Conservation (phyloP, 2,797 vertebrate species). For the Dromococcyx pavoninus region DNA sequence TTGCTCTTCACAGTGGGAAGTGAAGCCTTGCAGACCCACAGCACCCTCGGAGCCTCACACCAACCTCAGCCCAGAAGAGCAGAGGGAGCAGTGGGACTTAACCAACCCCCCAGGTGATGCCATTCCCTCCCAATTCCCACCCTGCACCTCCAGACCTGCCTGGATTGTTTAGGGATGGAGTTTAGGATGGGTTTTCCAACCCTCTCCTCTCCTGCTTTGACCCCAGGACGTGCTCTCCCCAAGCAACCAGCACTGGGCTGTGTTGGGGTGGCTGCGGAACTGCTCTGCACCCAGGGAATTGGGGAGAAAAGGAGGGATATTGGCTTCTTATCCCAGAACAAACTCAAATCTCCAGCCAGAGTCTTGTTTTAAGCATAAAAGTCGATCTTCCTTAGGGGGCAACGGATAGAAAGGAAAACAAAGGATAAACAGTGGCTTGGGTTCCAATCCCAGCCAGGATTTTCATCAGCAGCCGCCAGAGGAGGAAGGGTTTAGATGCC, state of each 20-base stretch:
- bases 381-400: no score
- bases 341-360: no score
- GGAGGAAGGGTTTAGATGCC: neutral
- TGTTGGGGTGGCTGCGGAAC: neutral
- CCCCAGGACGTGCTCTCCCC: neutral
- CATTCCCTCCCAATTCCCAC: accelerated
- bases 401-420: neutral
- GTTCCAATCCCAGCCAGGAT: neutral
- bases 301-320: neutral
- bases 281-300: neutral
- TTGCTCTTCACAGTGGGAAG: neutral
- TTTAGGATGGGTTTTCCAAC: no score
- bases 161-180: neutral
- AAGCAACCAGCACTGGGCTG: no score
- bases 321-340: neutral
- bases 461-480: neutral
- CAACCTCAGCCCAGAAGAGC: neutral
- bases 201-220: neutral
- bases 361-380: neutral
- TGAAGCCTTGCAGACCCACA: neutral
- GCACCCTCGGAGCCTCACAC: neutral
- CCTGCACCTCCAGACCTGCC: accelerated
- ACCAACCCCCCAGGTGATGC: neutral
- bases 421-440: neutral
- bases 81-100: no score